phyloP scores from a whole-genome alignment of 1,140 invertebrate genomes.

The Cydia fagiglandana region DNA sequence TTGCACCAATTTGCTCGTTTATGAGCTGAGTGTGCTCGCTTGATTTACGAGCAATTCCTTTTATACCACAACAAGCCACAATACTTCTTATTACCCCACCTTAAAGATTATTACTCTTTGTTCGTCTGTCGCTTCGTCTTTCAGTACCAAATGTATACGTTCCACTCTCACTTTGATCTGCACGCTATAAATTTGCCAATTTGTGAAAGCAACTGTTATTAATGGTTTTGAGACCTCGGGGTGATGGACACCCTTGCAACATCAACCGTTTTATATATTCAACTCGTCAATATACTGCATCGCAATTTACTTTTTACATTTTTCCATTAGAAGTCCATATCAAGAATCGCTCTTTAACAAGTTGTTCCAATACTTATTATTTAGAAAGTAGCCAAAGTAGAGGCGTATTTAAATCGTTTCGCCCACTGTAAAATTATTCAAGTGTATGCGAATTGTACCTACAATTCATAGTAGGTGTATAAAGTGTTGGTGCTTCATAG shows the following conservation, averaged over 20 bases:
- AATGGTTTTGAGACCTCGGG: constrained; percentile 1
- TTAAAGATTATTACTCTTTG: neutral
- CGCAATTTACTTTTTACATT: too few relatives aligned
- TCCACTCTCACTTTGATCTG: constrained; percentile 28
- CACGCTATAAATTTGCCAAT: constrained; percentile 20
- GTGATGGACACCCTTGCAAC: neutral
- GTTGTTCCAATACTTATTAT: neutral
- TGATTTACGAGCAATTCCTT: constrained; percentile 18
- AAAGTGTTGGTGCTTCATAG: too few relatives aligned
- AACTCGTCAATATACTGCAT: too few relatives aligned
- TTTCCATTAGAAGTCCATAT: too few relatives aligned
- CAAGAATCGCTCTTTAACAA: neutral
- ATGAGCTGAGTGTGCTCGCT: constrained; percentile 22
- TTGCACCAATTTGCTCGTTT: constrained; percentile 40
- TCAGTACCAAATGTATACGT: neutral
- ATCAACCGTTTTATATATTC: too few relatives aligned
- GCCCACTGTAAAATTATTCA: neutral
- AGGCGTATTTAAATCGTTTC: constrained; percentile 8
- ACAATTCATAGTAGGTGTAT: constrained; percentile 1
- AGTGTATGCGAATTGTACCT: constrained; percentile 6
- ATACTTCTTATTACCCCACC: neutral
- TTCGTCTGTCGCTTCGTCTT: neutral
- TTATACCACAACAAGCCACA: neutral
- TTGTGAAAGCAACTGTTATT: constrained; percentile 18
- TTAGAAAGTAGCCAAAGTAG: constrained; percentile 10